Conservation (phyloP, 2,797 vertebrate genomes). For the Liasis olivaceus region DNA sequence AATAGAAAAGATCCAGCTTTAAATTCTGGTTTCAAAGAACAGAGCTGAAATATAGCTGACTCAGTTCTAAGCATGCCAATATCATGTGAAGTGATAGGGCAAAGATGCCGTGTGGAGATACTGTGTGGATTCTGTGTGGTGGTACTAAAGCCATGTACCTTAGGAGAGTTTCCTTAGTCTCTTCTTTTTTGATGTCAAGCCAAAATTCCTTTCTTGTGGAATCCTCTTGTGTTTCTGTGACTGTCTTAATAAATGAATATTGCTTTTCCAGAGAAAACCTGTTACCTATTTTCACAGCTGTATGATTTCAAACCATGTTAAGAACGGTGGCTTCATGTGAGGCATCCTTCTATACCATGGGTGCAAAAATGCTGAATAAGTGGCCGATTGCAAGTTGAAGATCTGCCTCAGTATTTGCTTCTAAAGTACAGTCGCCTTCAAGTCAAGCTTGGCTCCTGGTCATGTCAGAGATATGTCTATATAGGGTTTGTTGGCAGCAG, state of each 20-base stretch:
- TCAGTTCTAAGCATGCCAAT: background rate
- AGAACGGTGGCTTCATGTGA: too few relatives aligned
- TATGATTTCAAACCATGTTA: background rate
- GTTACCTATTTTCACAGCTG: background rate
- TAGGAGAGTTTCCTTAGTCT: background rate
- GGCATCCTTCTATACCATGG: too few relatives aligned
- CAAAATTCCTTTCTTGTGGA: background rate
- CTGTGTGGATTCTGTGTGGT: too few relatives aligned
- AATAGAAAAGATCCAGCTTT: background rate
- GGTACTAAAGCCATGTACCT: too few relatives aligned
- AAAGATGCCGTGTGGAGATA: background rate
- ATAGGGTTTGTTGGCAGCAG: too few relatives aligned
- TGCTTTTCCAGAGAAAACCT: background rate
- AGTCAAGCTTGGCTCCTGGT: too few relatives aligned
- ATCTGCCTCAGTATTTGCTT: background rate
- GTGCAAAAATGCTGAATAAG: too few relatives aligned
- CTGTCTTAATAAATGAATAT: background rate
- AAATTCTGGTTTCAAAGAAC: background rate
- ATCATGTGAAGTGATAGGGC: background rate
- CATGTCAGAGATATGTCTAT: too few relatives aligned
- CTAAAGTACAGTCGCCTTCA: too few relatives aligned
- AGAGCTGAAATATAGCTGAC: background rate
- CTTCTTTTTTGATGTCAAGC: background rate
- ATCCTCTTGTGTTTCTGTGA: background rate
- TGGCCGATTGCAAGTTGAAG: too few relatives aligned